A percentile compares a stretch with the other conserved stretches of the same genome.
Conservation (phyloP, 1,140 invertebrate genomes). For the Apis cerana region DNA sequence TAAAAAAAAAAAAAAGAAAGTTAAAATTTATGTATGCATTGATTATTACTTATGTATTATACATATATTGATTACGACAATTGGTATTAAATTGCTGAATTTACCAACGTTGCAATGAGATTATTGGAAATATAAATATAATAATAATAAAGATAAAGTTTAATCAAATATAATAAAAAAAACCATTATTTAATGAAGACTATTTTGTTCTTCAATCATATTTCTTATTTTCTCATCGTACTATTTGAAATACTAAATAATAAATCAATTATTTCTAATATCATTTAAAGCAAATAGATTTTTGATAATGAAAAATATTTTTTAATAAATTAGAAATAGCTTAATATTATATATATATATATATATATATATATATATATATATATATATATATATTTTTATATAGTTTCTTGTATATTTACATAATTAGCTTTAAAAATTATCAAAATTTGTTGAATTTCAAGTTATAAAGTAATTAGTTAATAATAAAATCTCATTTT, state of each 20-base stretch:
- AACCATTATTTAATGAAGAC: neutral
- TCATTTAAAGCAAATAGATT: neutral
- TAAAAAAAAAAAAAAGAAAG: no score
- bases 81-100: slow-evolving; percentile 9
- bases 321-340: no score
- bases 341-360: no score
- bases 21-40: no score
- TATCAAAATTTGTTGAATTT: no score
- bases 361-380: no score
- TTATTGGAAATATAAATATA: neutral
- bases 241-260: neutral
- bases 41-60: no score
- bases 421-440: no score
- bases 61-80: neutral
- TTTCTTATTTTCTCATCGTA: neutral
- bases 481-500: no score
- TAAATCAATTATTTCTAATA: neutral
- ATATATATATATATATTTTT: no score
- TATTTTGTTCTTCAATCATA: neutral
- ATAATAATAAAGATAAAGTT: neutral
- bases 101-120: neutral
- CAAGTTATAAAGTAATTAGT: no score
- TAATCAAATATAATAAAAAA: slow-evolving; percentile 10
- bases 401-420: no score
- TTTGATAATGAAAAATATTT: neutral